phyloP scores from a whole-genome alignment of 2,797 vertebrate species.

The Paratrypauchen microcephalus region DNA sequence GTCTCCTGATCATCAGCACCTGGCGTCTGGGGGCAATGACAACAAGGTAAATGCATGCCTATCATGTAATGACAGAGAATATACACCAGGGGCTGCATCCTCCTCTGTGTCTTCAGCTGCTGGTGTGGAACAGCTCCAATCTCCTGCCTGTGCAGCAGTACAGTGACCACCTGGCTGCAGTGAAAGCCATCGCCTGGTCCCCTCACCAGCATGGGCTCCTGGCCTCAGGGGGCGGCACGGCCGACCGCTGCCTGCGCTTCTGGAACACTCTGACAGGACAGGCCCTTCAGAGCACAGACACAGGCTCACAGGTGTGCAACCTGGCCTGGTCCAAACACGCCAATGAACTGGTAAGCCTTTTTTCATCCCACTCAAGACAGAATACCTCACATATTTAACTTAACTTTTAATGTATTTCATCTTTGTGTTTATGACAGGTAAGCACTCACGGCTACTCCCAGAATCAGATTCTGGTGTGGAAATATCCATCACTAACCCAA shows the following conservation, averaged over 20 bases:
- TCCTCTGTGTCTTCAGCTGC: conserved; percentile 55
- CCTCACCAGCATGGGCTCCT: conserved; percentile 84
- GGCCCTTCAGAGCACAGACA: conserved; percentile 84
- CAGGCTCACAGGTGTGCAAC: conserved; percentile 86
- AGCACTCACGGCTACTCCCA: conserved; percentile 87
- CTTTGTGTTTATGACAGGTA: conserved; percentile 64
- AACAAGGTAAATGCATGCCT: conserved; percentile 74
- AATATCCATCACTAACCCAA: conserved; percentile 83
- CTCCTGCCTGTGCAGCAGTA: conserved; percentile 84
- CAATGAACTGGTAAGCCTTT: conserved; percentile 81
- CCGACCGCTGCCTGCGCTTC: conserved; percentile 84
- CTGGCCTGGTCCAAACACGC: conserved; percentile 86
- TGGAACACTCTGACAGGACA: conserved; percentile 86
- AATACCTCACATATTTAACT: background rate
- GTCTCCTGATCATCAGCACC: conserved; percentile 86
- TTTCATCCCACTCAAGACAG: background rate
- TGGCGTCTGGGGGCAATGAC: conserved; percentile 84
- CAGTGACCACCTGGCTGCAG: conserved; percentile 83
- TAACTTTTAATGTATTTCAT: background rate
- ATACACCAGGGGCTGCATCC: background rate
- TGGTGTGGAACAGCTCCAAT: conserved; percentile 86
- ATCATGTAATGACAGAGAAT: background rate
- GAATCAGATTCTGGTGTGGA: conserved; percentile 87
- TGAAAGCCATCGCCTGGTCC: conserved; percentile 86
- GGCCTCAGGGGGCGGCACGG: conserved; percentile 82